phyloP scores from a whole-genome alignment of 2,888 invertebrate species.

The Lamellibrachia columna region DNA sequence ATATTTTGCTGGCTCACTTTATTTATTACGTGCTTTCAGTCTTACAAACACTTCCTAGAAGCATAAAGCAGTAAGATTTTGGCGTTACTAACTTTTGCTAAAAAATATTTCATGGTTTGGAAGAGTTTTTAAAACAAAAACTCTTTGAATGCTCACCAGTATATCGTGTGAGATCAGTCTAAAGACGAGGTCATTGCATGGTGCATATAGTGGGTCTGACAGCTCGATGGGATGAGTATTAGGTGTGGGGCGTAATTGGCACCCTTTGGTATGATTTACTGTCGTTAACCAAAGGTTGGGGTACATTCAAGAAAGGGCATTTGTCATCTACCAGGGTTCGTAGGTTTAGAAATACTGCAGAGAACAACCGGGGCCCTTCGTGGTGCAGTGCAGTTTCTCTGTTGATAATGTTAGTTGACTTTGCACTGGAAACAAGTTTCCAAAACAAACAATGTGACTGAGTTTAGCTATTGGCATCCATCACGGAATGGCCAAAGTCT shows the following conservation, averaged over 20 bases:
- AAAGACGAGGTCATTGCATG: not conserved
- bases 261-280: not conserved
- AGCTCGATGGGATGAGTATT: constrained; percentile 9
- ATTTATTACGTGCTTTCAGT: not conserved
- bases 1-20: not conserved
- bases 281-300: not conserved
- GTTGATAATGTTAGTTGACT: not conserved
- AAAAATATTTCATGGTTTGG: not conserved
- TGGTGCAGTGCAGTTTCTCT: not conserved
- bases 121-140: not conserved
- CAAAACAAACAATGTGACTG: not conserved
- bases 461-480: not conserved
- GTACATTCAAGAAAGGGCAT: constrained; percentile 12
- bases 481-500: not conserved
- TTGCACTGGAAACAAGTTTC: not conserved
- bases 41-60: not conserved
- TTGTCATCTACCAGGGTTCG: not conserved
- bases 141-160: not conserved
- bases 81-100: not conserved
- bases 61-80: not conserved
- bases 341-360: not conserved
- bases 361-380: not conserved
- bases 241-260: not conserved
- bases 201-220: not conserved
- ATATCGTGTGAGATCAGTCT: not conserved